phyloP scores from a whole-genome alignment of 2,113 vertebrate species.

The Cephalopholis sonnerati region DNA sequence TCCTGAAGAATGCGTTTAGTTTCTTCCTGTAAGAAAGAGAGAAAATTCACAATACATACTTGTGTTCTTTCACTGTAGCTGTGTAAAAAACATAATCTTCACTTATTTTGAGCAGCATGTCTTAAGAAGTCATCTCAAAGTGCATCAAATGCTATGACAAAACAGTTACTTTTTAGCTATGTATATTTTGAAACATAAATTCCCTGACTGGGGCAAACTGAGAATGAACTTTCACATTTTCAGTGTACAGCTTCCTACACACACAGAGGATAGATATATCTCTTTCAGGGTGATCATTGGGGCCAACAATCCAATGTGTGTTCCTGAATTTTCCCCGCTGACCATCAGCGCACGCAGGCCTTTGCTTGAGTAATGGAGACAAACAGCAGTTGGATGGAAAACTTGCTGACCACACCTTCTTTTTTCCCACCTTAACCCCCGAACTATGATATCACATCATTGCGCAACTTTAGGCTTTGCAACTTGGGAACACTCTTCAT shows the following conservation, averaged over 20 bases:
- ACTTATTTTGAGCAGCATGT: background rate
- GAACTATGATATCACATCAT: slow-evolving; percentile 74
- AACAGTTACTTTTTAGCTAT: background rate
- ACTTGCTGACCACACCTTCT: slow-evolving; percentile 64
- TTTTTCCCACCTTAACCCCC: slow-evolving; percentile 42
- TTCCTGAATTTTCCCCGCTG: slow-evolving; percentile 7
- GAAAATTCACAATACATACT: background rate
- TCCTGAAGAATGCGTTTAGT: slow-evolving; percentile 30
- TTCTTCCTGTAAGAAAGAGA: slow-evolving; percentile 39
- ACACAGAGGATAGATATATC: background rate
- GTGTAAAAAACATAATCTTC: background rate
- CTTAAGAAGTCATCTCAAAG: background rate
- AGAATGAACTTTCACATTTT: background rate
- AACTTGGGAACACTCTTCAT: slow-evolving; percentile 55
- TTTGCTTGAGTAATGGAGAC: slow-evolving; percentile 33
- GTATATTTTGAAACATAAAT: background rate
- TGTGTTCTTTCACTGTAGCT: background rate
- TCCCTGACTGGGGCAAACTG: background rate
- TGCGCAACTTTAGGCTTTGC: slow-evolving; percentile 62
- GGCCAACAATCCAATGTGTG: background rate
- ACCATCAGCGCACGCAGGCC: slow-evolving; percentile 5
- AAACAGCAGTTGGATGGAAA: slow-evolving; percentile 51
- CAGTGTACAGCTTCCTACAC: too few species aligned
- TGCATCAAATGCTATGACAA: background rate
- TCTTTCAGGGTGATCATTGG: background rate